Evolutionary conservation across 2,113 vertebrate species (phyloP), one percentile per base, ranked within the genome.

Genomic region (Xenopus borealis): DNA sequence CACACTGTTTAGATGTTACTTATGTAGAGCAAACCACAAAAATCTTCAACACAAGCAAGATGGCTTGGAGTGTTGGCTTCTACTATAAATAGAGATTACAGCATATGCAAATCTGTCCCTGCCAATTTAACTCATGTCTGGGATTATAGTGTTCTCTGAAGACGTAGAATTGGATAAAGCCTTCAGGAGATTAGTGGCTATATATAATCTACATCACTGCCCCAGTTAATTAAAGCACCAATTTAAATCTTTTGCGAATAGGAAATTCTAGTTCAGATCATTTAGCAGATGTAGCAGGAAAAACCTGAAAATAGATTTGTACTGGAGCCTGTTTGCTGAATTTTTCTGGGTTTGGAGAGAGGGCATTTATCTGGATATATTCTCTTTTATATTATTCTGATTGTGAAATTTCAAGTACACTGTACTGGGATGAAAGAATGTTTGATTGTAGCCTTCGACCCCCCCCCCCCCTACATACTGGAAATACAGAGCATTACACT

Each of bases 11-110:
- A 55, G n/a, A 18, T 20, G 30, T 55, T n/a, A 14, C 9, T 46
- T n/a, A 40, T 58, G 9, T 27, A 44, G 63, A 55, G 33, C 27
- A 45, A 23, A 62, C 47, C 46, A 61, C 46, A 73, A 72, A 61
- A 71, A 67, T 47, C 53, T 55, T 64, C 30, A 19, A 63, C 44
- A 66, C 69, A 70, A 67, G 45, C 20, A 68, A 27, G 69, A 40
- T 30, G 83, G 66, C 83, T 86, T 75, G 5, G 30, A 46, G 72
- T 64, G 11, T 20, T 17, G 74, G 78, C 75, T 78, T 77, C 75
- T 73, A 77, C 85, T 90, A 88, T 88, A 85, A 89, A 88, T 88
- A 88, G 86, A 81, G 83, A 82, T 90, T 86, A 85, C 79, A 82
- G 80, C 73, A 72, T 79, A 77, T 72, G 72, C 72, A 78, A 85